phyloP scores from a whole-genome alignment of 2,888 invertebrate genomes.

The Xiphydria camelus region DNA sequence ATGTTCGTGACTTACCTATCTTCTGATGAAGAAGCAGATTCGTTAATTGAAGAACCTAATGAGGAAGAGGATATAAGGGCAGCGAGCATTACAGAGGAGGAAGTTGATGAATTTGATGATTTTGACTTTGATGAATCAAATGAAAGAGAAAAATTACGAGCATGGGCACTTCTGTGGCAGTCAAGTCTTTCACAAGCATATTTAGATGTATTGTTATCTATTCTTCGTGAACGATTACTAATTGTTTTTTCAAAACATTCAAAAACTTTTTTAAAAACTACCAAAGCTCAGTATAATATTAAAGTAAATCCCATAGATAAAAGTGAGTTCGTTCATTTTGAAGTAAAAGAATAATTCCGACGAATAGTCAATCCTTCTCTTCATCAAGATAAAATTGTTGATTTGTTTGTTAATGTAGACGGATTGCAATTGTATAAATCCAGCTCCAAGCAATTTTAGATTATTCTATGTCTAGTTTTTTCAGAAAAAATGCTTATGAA shows the following conservation, averaged over 20 bases:
- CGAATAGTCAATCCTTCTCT: neutral
- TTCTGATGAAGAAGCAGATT: neutral
- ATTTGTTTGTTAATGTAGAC: neutral
- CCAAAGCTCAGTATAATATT: neutral
- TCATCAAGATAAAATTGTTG: neutral
- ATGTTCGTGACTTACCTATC: neutral
- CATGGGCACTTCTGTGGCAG: neutral
- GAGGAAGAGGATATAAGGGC: neutral
- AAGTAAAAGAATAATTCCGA: fast-evolving
- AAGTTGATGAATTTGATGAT: neutral
- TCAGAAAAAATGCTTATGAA: neutral
- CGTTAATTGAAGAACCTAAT: neutral
- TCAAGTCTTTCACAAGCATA: neutral
- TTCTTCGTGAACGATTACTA: neutral
- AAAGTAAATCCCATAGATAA: neutral
- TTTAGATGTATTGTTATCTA: neutral
- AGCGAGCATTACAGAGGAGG: neutral
- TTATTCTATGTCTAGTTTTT: neutral
- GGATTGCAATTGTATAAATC: neutral
- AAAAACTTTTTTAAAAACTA: neutral
- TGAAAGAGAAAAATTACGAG: neutral
- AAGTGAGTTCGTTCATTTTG: neutral
- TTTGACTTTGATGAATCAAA: neutral
- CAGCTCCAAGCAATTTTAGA: neutral
- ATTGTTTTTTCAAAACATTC: neutral